Evolutionary conservation across 1,140 invertebrate species (phyloP), one percentile per base, ranked within the genome.

Genomic region (Archegozetes longisetosus): DNA sequence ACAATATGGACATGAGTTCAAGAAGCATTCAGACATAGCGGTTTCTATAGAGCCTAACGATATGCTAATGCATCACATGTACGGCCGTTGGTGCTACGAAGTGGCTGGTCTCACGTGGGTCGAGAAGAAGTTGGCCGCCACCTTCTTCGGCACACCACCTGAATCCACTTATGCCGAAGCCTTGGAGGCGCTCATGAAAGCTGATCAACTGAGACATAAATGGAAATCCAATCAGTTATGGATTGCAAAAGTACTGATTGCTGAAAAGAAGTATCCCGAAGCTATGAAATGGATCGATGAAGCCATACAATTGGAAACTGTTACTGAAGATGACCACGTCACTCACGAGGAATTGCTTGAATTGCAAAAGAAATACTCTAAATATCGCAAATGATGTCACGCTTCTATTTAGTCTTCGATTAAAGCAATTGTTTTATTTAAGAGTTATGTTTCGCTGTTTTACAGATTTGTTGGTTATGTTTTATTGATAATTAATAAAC

Each of bases 201-300:
- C 83, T 23, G 82, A 86, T 63, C 72, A 72, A 58, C 68, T 85
- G 13, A 76, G 76, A 48, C 70, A 71, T 28, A 67, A 73, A 50
- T 81, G 83, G 75, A 80, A 85, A 68, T 80, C 84, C 66, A 86
- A 85, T 68, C 74, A 77, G 62, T 71, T 85, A 20, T 80, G 76
- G 65, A 71, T 87, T 59, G 83, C 80, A 23, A 85, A 86, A 67
- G 72, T 71, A 66, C 64, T 58, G 17, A 58, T 62, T 62, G 53
- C 49, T 25, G 20, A 47, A 25, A 53, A 26, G 49, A 68, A 80
- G 9, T 77, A 78, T 64, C 55, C 73, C 50, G 69, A 77, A 58
- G 82, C 76, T n/a, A 66, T 79, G 0, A 55, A 75, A 53, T 82
- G 76, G 75, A 69, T 85, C 17, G 74, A 77, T 49, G 71, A 74